Evolutionary conservation across 2,113 vertebrate species (phyloP).

Genomic region (Strigops habroptila): DNA sequence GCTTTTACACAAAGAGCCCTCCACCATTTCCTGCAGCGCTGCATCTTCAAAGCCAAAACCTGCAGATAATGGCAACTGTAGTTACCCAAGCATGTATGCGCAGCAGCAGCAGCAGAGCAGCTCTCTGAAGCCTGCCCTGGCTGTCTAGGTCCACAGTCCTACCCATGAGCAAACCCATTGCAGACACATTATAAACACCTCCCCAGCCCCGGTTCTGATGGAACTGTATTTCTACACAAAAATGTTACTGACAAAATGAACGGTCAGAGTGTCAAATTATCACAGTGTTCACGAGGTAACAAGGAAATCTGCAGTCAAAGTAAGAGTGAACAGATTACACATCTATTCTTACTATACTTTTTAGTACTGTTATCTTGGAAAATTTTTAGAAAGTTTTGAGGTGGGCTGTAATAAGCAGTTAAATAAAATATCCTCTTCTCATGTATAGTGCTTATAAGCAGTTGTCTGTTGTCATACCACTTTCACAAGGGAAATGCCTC

Average conservation of each 20-base stretch:
- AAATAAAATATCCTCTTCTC: background rate
- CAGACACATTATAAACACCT: background rate
- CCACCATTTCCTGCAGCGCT: background rate
- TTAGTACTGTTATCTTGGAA: background rate
- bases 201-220: background rate
- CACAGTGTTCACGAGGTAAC: background rate
- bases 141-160: background rate
- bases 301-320: background rate
- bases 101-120: background rate
- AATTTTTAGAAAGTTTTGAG: background rate
- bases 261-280: background rate
- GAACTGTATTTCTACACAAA: background rate
- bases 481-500: background rate
- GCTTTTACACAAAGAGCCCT: background rate
- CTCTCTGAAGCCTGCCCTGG: background rate
- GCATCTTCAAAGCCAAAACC: background rate
- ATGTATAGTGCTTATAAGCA: background rate
- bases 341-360: background rate
- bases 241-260: background rate
- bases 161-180: background rate
- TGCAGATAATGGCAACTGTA: background rate
- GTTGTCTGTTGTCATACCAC: background rate
- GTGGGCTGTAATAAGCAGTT: background rate
- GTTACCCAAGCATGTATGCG: background rate
- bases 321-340: background rate